Evolutionary conservation across 2,113 vertebrate species (phyloP), one percentile per base, ranked within the genome.

Genomic region (Hiodon tergisus): DNA sequence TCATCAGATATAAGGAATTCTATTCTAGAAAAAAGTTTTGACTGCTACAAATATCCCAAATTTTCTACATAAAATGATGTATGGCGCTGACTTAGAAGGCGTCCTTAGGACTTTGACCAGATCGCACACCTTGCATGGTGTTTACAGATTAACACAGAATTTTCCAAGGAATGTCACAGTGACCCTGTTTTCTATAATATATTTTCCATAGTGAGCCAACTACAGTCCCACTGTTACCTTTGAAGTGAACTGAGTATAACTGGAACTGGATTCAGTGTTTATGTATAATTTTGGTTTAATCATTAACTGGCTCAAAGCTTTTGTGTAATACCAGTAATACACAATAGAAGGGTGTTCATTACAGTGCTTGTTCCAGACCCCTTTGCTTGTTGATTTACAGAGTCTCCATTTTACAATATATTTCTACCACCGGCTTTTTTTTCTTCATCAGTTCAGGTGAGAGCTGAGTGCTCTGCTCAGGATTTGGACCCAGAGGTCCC

Each of bases 91-190:
- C 46, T 47, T 47, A 10, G 31, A 66, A 66, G 48, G 9, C 8
- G 9, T 66, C 48, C 48, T 17, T 47, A 46, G 47, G 63, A 66
- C 63, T 66, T 66, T 66, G 63, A 66, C 63, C 63, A 66, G 31
- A 9, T 48, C 48, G 63, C 63, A 48, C 13, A 10, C 46, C 4
- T 48, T 47, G 48, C 63, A 48, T 3, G 31, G 46, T 66, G 63
- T 11, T 66, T 66, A 66, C 31, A 66, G 46, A 66, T 66, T 66
- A 66, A 66, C 63, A 47, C 46, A 10, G 48, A 47, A 66, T 47
- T 66, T 66, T 47, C 46, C 63, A 66, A 17, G 31, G 31, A 48
- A 47, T 66, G 63, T 66, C 46, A 47, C 63, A 48, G 63, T 66
- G 63, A 66, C 63, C 63, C 2, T 48, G 63, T 31, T 31, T 0